Evolutionary conservation across 2,797 vertebrate species (phyloP), one percentile per base, ranked within the genome.

Genomic region (Percopsis omiscomaycus): DNA sequence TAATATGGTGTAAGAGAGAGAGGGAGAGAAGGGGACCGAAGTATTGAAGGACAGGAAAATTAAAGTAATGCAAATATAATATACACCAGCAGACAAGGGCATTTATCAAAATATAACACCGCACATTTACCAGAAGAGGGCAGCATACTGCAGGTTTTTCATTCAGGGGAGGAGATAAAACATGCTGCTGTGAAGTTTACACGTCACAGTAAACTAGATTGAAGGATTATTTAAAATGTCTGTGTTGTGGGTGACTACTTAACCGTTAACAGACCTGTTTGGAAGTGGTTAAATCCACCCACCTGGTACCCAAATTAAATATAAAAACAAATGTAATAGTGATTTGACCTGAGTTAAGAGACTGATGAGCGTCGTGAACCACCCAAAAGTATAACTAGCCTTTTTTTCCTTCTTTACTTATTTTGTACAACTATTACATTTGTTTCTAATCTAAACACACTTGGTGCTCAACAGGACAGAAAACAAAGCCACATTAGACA

Each of bases 111-210:
- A n/a, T 3, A 22, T 22, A 74, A 5, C 69, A 4, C 1, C 22
- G 28, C 0, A 55, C 50, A 28, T 14, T 8, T 16, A 53, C 87
- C 88, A 89, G 69, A 62, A 81, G 87, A 78, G 82, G 86, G 81
- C 78, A 69, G 70, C 37, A 22, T 16, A 29, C 46, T 44, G 59
- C 75, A 64, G 42, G 5, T 47, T 68, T 74, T 37, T 37, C 1
- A 3, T 74, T 16, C 1, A 1, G 53, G 55, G 51, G 13, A 28
- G 9, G 3, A 62, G 16, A n/a, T 27, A 64, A 10, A 59, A 2
- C 16, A 10, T 9, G 30, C 58, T 22, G 14, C 13, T 6, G 14
- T 44, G 27, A 14, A 54, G 10, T 28, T 51, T 71, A 9, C 14
- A 67, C 56, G 6, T 37, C 32, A 37, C 32, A 37, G 32, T 37